Evolutionary conservation across 92 coral and sea anemone genomes (phyloP).

Genomic region (Phenganax marumi): DNA sequence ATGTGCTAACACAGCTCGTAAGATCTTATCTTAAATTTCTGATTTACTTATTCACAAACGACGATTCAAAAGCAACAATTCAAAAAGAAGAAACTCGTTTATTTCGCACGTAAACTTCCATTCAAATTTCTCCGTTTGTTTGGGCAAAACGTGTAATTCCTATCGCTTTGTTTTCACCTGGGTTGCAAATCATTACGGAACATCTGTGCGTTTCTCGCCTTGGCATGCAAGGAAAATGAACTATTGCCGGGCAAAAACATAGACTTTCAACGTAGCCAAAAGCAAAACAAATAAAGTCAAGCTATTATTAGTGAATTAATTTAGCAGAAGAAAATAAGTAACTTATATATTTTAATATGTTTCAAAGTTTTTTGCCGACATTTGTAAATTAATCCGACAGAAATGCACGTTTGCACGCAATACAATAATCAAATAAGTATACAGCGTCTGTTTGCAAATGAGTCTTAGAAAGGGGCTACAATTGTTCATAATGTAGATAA

Average conservation of each 20-base stretch:
- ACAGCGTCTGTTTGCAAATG: constrained; percentile 1
- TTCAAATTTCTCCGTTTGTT: not conserved
- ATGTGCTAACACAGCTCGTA: constrained; percentile 24
- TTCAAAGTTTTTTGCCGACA: constrained; percentile 45
- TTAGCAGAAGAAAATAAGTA: constrained; percentile 24
- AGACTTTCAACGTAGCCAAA: not conserved
- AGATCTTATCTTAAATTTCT: constrained; percentile 3
- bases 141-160: constrained; percentile 23
- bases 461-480: constrained; percentile 1
- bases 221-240: constrained; percentile 27
- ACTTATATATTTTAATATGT: constrained; percentile 48
- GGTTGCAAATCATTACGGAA: constrained; percentile 31
- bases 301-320: not conserved
- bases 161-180: constrained; percentile 36
- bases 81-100: not conserved
- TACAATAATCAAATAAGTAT: constrained; percentile 3
- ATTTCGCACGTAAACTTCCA: not conserved
- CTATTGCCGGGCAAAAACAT: not conserved
- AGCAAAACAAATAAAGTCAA: not conserved
- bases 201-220: constrained; percentile 26
- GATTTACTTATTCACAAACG: not conserved
- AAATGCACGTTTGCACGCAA: constrained; percentile 35
- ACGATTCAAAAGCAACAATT: constrained; percentile 8
- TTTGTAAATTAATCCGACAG: constrained; percentile 42
- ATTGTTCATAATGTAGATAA: constrained; percentile 8